Percentiles rank a stretch among this genome's conserved stretches.
phyloP scores from a whole-genome alignment of 2,797 vertebrate species.

The Enteromius thamalakanensis region DNA sequence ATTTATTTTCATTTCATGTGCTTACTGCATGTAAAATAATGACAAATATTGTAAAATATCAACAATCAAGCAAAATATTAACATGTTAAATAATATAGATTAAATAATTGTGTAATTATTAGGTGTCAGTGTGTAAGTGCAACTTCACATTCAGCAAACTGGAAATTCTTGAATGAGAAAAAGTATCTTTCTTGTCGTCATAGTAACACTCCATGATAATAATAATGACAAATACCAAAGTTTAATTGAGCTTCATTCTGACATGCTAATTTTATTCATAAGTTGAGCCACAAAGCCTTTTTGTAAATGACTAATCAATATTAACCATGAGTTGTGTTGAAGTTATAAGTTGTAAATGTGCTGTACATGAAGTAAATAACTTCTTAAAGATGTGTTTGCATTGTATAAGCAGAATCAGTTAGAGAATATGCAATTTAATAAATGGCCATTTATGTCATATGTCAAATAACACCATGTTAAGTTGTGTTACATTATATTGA shows the following conservation, averaged over 20 bases:
- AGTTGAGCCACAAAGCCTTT: neutral
- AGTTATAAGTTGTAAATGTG: neutral
- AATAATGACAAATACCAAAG: neutral
- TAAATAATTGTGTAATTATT: neutral
- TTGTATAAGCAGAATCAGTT: conserved; percentile 8
- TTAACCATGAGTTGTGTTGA: neutral
- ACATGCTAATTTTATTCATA: neutral
- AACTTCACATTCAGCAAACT: neutral
- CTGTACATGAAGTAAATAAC: neutral
- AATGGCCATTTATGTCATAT: too few species aligned
- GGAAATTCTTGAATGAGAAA: neutral
- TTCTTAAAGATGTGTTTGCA: neutral
- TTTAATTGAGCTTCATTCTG: neutral
- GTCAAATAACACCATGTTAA: too few species aligned
- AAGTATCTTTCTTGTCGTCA: neutral
- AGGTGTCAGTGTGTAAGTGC: neutral
- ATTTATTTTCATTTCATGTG: neutral
- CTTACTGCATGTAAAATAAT: neutral
- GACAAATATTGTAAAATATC: neutral
- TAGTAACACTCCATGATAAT: neutral
- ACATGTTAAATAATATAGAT: neutral
- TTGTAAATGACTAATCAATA: neutral
- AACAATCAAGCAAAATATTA: too few species aligned
- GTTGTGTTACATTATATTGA: too few species aligned
- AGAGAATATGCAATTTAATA: neutral